Conservation (phyloP, 2,113 vertebrate genomes). For the Podarcis muralis region DNA sequence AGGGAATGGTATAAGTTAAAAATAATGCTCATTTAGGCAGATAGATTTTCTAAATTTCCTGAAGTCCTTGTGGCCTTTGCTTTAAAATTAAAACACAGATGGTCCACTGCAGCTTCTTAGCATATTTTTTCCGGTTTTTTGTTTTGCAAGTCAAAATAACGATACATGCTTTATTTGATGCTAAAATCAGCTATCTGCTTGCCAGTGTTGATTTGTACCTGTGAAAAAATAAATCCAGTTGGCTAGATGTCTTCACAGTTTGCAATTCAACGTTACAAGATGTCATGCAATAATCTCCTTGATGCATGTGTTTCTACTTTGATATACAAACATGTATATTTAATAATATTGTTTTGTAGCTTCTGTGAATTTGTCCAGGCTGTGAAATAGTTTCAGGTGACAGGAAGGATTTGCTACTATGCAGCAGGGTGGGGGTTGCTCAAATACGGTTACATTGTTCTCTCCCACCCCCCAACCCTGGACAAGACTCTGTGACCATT, state of each 20-base stretch:
- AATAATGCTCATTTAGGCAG: conserved; percentile 49
- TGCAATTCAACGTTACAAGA: conserved; percentile 60
- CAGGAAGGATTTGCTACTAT: conserved; percentile 31
- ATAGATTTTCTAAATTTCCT: conserved; percentile 41
- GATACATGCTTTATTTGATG: conserved; percentile 68
- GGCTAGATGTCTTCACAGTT: conserved; percentile 39
- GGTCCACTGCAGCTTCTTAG: conserved; percentile 56
- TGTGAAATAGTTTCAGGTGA: conserved; percentile 34
- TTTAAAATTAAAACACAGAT: conserved; percentile 72
- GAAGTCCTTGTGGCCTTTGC: conserved; percentile 62
- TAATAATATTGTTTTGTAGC: conserved; percentile 41
- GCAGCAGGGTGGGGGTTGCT: not conserved
- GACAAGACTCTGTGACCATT: no score
- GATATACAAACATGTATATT: conserved; percentile 33
- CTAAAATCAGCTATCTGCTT: conserved; percentile 75
- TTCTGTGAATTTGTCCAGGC: conserved; percentile 8
- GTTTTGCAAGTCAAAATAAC: conserved; percentile 43
- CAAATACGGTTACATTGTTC: no score
- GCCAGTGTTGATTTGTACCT: conserved; percentile 60
- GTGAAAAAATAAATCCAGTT: conserved; percentile 64
- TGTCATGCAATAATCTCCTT: conserved; percentile 17
- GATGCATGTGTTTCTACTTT: conserved; percentile 44
- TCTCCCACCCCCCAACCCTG: no score
- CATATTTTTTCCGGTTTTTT: conserved; percentile 35
- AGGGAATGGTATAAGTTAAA: conserved; percentile 20